Evolutionary conservation across 2,888 invertebrate genomes (phyloP).

Genomic region (Leptopilina syphax): DNA sequence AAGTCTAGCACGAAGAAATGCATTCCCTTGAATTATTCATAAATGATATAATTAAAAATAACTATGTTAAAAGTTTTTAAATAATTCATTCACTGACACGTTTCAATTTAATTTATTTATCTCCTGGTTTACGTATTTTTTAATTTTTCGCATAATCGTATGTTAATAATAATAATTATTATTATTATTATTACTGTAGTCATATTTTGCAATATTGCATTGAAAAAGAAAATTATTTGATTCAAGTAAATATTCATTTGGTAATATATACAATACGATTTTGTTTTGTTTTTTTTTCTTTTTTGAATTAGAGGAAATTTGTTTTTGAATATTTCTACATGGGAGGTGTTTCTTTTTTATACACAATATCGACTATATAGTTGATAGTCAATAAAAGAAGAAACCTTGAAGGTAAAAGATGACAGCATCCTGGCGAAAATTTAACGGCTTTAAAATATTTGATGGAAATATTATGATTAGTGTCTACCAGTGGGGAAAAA

Average conservation of each 20-base stretch:
- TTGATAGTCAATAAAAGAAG: neutral
- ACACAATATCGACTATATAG: too few species aligned
- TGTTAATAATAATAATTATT: too few species aligned
- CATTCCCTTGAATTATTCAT: neutral
- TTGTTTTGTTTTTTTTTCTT: too few species aligned
- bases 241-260: too few species aligned
- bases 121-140: neutral
- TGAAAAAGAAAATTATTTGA: too few species aligned
- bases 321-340: too few species aligned
- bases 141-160: neutral
- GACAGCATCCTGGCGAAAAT: neutral
- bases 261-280: too few species aligned
- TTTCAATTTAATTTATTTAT: neutral
- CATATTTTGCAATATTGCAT: too few species aligned
- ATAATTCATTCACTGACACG: slow-evolving; percentile 14
- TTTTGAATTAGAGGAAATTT: too few species aligned
- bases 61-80: neutral
- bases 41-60: neutral
- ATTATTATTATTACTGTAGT: too few species aligned
- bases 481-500: slow-evolving; percentile 19
- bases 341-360: too few species aligned
- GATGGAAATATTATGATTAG: slow-evolving; percentile 32
- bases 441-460: slow-evolving; percentile 33
- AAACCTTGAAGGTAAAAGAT: slow-evolving; percentile 4
- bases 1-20: neutral